Evolutionary conservation across 2,797 vertebrate genomes (phyloP).

Genomic region (Enteromius treurensis): DNA sequence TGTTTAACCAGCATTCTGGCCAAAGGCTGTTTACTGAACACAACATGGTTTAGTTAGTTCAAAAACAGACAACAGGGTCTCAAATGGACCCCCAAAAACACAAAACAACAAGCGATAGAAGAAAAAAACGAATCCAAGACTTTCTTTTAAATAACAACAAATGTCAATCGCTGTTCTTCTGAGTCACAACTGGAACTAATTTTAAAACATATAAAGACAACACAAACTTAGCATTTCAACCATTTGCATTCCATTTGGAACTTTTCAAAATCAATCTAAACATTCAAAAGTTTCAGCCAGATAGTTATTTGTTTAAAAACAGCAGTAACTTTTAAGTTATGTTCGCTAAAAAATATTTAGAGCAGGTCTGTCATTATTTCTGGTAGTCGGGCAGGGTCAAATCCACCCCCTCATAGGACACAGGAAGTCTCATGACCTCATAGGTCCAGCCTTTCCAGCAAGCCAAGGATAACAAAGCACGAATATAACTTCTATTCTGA

Average conservation of each 20-base stretch:
- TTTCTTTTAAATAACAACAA: background rate
- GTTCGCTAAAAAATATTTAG: background rate
- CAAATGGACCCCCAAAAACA: background rate
- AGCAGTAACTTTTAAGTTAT: background rate
- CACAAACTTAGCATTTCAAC: constrained; percentile 6
- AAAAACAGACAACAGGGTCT: constrained; percentile 5
- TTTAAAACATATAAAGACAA: background rate
- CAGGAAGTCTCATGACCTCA: constrained; percentile 63
- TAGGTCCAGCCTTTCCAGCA: constrained; percentile 54
- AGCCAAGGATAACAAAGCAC: constrained; percentile 41
- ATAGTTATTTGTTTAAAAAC: background rate
- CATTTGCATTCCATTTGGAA: background rate
- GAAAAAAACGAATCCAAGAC: constrained; percentile 28
- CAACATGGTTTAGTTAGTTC: background rate
- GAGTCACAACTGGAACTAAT: background rate
- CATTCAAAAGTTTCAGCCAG: background rate
- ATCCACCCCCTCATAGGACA: constrained; percentile 33
- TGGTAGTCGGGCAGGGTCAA: constrained; percentile 47
- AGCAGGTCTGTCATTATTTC: constrained; percentile 18
- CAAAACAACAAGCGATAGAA: constrained; percentile 36
- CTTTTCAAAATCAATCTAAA: constrained; percentile 1
- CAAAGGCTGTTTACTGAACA: constrained; percentile 42
- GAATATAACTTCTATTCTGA: constrained; percentile 38
- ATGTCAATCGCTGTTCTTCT: background rate
- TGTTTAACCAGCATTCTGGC: constrained; percentile 28